These are phyloP conservation scores for Adineta ricciae DNA, from an alignment of 2,888 invertebrate genomes.

Conservation along the genomic window DNA sequence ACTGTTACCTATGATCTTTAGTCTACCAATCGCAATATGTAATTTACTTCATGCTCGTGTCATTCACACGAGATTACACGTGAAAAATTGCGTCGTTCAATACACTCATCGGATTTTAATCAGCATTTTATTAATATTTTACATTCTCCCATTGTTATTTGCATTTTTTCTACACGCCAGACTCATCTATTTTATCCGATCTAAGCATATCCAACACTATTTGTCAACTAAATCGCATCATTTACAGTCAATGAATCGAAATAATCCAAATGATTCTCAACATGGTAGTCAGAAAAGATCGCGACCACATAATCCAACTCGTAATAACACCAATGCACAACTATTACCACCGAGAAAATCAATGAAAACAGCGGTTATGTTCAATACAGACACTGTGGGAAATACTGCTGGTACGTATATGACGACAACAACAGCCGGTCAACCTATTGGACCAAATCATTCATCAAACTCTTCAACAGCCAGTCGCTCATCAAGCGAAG, in stretches of 20 bases:
- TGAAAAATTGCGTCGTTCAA: not conserved
- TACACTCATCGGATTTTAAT: not conserved
- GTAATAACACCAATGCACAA: not conserved
- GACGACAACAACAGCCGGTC: not conserved
- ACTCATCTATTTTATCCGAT: not conserved
- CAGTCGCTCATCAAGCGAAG: not conserved
- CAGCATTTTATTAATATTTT: not conserved
- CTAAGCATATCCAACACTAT: not conserved
- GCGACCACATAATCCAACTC: not conserved
- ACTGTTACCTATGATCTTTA: not conserved
- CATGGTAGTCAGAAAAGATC: not conserved
- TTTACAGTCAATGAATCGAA: not conserved
- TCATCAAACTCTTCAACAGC: not conserved
- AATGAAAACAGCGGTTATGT: not conserved
- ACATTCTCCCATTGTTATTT: not conserved
- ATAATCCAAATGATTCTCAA: not conserved
- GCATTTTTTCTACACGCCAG: not conserved
- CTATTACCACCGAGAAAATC: not conserved
- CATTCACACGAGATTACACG: not conserved
- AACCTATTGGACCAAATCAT: not conserved
- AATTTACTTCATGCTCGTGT: not conserved
- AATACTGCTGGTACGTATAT: not conserved
- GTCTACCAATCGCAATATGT: not conserved
- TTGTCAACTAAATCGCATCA: not conserved
- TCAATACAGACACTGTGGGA: not conserved